These are phyloP conservation scores for Struthidea cinerea DNA, from an alignment of 2,113 vertebrate genomes.

Conservation along the genomic window DNA sequence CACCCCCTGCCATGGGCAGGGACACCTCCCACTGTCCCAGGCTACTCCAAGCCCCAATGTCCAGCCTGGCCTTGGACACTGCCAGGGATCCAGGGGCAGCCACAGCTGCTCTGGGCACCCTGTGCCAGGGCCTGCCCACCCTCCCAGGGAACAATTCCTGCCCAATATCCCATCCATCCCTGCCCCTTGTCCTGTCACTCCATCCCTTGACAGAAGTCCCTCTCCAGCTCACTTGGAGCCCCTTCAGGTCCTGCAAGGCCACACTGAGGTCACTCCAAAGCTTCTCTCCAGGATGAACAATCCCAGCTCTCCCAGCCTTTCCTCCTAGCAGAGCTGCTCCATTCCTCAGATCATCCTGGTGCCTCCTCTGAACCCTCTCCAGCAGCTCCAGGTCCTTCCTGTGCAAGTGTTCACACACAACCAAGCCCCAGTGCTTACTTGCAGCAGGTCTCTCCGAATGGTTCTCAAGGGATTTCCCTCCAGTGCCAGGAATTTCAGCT, in stretches of 20 bases:
- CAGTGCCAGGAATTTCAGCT: conserved; percentile 84
- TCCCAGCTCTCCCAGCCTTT: background rate
- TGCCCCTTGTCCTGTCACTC: background rate
- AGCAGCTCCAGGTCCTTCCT: background rate
- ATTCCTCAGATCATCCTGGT: background rate
- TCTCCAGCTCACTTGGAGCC: rapidly evolving
- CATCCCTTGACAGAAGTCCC: rapidly evolving
- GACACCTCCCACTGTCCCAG: background rate
- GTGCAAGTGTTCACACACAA: background rate
- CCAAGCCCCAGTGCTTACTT: conserved; percentile 67
- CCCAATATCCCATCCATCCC: rapidly evolving
- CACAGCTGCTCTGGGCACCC: background rate
- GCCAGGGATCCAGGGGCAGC: background rate
- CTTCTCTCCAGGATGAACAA: background rate
- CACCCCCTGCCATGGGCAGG: background rate
- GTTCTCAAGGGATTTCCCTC: conserved; percentile 92
- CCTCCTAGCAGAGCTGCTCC: background rate
- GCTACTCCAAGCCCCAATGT: background rate
- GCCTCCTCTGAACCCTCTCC: background rate
- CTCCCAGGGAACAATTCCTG: background rate
- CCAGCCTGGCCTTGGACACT: background rate
- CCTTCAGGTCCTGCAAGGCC: background rate
- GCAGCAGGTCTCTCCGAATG: conserved; percentile 89
- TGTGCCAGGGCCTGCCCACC: background rate
- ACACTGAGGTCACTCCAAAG: background rate